Evolutionary conservation across 2,797 vertebrate species (phyloP).

Genomic region (Pteronotus mesoamericanus): DNA sequence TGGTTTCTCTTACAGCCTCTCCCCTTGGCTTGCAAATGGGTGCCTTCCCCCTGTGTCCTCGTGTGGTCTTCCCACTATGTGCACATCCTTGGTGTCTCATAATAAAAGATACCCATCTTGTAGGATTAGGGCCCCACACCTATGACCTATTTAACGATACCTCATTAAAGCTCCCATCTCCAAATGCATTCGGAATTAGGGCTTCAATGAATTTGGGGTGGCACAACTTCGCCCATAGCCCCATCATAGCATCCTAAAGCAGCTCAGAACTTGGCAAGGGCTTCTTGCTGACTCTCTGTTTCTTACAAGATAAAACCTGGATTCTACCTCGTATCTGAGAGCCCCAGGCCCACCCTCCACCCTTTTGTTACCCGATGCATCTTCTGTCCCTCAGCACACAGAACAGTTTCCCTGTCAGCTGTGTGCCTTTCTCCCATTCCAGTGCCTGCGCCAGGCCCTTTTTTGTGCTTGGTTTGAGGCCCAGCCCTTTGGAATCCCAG

Average conservation of each 20-base stretch:
- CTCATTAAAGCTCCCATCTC: neutral
- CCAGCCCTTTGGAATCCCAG: neutral
- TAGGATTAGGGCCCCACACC: neutral
- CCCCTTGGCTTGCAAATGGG: neutral
- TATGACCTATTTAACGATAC: neutral
- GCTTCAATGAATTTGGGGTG: neutral
- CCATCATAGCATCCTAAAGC: neutral
- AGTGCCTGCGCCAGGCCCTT: neutral
- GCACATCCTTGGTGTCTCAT: neutral
- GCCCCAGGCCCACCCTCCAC: accelerated
- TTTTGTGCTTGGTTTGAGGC: neutral
- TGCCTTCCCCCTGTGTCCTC: neutral
- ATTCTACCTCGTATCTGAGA: neutral
- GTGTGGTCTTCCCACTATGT: neutral
- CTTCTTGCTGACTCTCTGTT: neutral
- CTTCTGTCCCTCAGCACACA: neutral
- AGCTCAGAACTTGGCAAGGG: neutral
- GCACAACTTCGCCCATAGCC: neutral
- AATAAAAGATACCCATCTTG: neutral
- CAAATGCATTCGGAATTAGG: neutral
- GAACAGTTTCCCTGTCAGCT: neutral
- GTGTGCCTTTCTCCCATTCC: neutral
- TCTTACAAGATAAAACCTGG: neutral
- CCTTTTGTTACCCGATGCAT: neutral
- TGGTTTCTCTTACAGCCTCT: neutral